Base-by-base conservation (phyloP, 1,140 invertebrate species). In the Orchestia grillus region DNA sequence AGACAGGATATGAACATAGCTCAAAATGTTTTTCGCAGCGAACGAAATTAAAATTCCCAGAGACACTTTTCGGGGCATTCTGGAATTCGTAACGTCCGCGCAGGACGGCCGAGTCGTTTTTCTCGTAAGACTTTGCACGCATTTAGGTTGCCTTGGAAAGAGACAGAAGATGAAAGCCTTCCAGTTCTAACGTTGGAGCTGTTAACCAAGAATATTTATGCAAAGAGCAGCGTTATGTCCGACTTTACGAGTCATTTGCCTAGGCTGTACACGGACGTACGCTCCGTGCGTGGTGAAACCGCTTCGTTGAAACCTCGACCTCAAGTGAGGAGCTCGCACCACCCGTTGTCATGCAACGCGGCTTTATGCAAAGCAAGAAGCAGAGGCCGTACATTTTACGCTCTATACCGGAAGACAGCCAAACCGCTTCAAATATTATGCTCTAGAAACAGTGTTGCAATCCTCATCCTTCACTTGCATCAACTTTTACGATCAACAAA, bases 201-300 rank as follows among this genome's bases (percentile, higher is more conserved):
- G 62, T 77, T 77, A 36, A 77, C 62, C 62, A 77, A 44, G 94
- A 95, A 95, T 62, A 95, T 95, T 62, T 95, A 53, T 95, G 62
- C 62, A 77, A 95, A 44, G 94, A 95, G 94, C 94, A 95, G 44
- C 57, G 91, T 94, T 47, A 44, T 28, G 44, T 47, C 91, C 11
- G 91, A 94, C 23, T 11, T 94, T 47, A 94, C 44, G 45, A 47
- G 45, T 11, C 44, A 15, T 94, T 47, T 94, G 0, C 91, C 36
- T 94, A 23, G 11, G 23, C 36, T 44, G 91, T 28, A 36, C 44
- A 40, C 28, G 36, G 15, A 94, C 28, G 62, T 23, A 28, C 11
- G 28, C 62, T 36, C 1, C 36, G 62, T 23, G 62, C 28, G 62
- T 15, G 62, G 62, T 36, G 62, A 3, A 77, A 77, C 62, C 28